A percentile compares a stretch with the other conserved stretches of the same genome.
Conservation (phyloP, 2,113 vertebrate species). For the Rhipidura dahli region DNA sequence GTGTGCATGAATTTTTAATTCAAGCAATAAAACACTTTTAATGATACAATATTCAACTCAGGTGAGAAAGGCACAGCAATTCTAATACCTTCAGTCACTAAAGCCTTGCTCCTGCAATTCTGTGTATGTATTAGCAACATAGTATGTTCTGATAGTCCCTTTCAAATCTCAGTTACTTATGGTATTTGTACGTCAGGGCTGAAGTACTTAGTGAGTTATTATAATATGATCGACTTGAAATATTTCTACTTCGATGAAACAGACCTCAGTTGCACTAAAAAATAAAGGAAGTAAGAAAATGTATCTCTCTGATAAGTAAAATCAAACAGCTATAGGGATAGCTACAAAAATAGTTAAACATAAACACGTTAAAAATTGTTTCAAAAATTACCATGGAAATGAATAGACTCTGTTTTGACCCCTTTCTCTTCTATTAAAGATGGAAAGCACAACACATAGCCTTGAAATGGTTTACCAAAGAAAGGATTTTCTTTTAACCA, state of each 20-base stretch:
- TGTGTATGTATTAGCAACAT: neutral
- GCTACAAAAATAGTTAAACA: neutral
- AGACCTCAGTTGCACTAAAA: neutral
- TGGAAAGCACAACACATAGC: neutral
- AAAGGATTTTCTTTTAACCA: neutral
- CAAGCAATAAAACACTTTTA: neutral
- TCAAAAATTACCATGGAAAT: neutral
- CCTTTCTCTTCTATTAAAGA: neutral
- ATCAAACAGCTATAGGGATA: neutral
- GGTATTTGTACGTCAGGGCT: neutral
- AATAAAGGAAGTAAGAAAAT: neutral
- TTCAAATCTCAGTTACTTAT: neutral
- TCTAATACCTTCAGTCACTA: neutral
- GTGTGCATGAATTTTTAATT: neutral
- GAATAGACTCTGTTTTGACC: neutral
- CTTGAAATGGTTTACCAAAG: neutral
- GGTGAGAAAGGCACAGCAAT: neutral
- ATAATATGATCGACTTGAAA: neutral
- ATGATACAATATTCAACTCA: neutral
- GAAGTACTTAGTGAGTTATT: neutral
- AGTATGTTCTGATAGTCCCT: neutral
- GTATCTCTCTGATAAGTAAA: neutral
- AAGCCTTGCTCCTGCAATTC: neutral
- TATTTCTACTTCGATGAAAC: neutral
- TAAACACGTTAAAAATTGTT: neutral